Evolutionary conservation across 2,113 vertebrate species (phyloP), one percentile per base, ranked within the genome.

Genomic region (Bambusicola thoracicus): DNA sequence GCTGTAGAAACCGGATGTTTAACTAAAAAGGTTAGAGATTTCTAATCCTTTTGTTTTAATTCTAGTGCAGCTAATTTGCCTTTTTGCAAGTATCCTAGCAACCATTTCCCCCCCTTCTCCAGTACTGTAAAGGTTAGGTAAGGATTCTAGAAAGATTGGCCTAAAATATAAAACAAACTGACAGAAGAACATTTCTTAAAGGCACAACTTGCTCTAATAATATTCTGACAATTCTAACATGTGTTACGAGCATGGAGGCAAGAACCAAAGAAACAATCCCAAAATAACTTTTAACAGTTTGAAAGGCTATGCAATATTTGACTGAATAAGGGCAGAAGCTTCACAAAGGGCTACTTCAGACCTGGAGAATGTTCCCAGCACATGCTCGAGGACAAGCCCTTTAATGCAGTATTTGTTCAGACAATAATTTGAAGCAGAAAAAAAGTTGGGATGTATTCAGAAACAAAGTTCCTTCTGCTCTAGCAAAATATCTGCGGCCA

Each of bases 21-120:
- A 85, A 85, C 68, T 93, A 49, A 51, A 55, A 90, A 90, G 79
- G 69, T 94, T 94, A 95, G 75, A 85, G 83, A 86, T 80, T 77
- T 89, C 80, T 29, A 84, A 93, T 94, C 66, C 90, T 95, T 96
- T 97, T 96, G 93, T 95, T 95, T 90, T 87, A 95, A 56, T 94
- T 65, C 92, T 65, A 78, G 83, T 95, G 87, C 87, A 92, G 89
- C 91, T 95, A 92, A 95, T 93, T 95, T 96, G 95, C 86, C 87
- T 96, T 95, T 96, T 94, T 94, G 62, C 72, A 92, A 80, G 97
- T 97, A 96, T 95, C 97, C 92, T 97, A 97, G 97, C 97, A 97
- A 96, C 96, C 40, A 67, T 59, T 68, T 30, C 17, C 2, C 19
- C 30, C 10, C 49, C 79, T 92, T 75, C 82, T 90, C 74, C 56